Conservation (phyloP, 2,797 vertebrate genomes). For the Linurgus olivaceus region DNA sequence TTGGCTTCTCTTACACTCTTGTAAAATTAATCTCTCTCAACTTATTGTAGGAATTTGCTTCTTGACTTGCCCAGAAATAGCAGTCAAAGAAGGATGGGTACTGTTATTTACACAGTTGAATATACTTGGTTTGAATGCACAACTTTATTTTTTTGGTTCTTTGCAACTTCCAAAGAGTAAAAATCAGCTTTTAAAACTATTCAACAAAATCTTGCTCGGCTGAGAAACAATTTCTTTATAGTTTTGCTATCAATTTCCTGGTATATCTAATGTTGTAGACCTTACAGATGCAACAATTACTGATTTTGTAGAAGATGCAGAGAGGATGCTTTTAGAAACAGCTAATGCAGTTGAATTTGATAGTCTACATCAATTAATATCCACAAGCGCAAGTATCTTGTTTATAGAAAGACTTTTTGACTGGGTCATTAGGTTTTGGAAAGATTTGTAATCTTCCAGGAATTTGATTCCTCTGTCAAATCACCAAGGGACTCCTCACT, state of each 20-base stretch:
- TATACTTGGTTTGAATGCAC: neutral
- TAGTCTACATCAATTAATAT: constrained; percentile 52
- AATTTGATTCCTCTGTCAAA: constrained; percentile 24
- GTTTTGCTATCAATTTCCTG: neutral
- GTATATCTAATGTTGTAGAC: neutral
- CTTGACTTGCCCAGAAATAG: neutral
- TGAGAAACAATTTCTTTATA: neutral
- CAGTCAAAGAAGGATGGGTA: neutral
- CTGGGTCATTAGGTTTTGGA: constrained; percentile 40
- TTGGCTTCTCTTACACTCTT: neutral
- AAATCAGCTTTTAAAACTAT: neutral
- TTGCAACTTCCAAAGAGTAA: neutral
- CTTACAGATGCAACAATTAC: neutral
- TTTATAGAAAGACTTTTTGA: constrained; percentile 38
- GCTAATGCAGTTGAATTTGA: constrained; percentile 25
- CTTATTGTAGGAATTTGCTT: neutral
- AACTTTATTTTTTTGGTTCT: neutral
- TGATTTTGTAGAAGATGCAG: neutral
- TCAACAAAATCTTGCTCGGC: neutral
- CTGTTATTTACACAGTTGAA: neutral
- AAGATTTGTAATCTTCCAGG: constrained; percentile 35
- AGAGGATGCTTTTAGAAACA: constrained; percentile 9
- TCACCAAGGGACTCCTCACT: neutral
- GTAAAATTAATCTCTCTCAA: neutral
- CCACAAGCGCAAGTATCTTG: constrained; percentile 34